Evolutionary conservation across 2,797 vertebrate genomes (phyloP), one percentile per base, ranked within the genome.

Genomic region (Hydrocynus forskahlii): DNA sequence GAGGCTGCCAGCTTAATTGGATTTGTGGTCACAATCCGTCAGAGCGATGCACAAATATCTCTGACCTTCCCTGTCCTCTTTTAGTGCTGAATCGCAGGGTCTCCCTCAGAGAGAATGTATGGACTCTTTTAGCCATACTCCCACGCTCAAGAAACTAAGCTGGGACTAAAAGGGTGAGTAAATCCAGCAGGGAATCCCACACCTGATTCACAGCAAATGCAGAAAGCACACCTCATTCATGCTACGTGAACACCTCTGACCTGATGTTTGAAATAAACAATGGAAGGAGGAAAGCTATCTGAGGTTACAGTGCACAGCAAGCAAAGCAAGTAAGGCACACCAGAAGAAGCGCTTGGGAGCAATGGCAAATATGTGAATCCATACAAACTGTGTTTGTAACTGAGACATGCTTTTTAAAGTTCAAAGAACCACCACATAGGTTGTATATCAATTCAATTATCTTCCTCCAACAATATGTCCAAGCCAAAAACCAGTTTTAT

Each of bases 41-140:
- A 70, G 76, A 77, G 79, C 17, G 70, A 80, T 76, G 35, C 79
- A 87, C 87, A 87, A 82, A 80, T 86, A 84, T 83, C 70, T 67
- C 62, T 57, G 66, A 83, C 85, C 87, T 85, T 88, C 79, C 14
- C 71, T 79, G 83, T 85, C 84, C 84, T 59, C 54, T 70, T 69
- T 75, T 70, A 76, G 75, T 35, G 52, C 67, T 74, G 73, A 62
- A 76, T 57, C 40, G 57, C 52, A 35, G 40, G 52, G 70, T 73
- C 55, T 77, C 71, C 82, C 50, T 64, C n/a, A 6, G 12, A 48
- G 3, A 60, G 54, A 55, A 50, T 57, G n/a, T 14, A 57, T 64
- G 78, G 70, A 72, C 75, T 68, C 35, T 17, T 71, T 77, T 83
- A 82, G 81, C 81, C 79, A 66, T 40, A 48, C 48, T 21, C 19